Evolutionary conservation across 2,113 vertebrate species (phyloP).

Genomic region (Sialia sialis): DNA sequence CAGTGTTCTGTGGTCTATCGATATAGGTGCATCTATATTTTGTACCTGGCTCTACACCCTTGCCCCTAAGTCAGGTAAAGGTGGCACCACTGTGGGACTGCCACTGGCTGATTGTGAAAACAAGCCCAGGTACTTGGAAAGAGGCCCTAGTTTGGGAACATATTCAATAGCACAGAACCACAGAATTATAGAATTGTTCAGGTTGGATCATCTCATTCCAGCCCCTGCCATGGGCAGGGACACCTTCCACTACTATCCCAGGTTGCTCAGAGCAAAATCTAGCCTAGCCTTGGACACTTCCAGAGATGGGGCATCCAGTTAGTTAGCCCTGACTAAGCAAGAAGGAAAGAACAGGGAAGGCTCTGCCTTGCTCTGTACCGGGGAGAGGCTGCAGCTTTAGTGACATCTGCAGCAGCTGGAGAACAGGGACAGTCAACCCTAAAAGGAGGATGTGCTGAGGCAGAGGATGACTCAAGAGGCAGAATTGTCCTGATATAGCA

Average conservation of each 20-base stretch:
- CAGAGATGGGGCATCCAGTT: neutral
- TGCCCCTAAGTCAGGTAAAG: neutral
- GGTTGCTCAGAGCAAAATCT: accelerated
- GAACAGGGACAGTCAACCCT: neutral
- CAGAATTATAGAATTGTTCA: accelerated
- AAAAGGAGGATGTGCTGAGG: neutral
- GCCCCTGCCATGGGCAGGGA: neutral
- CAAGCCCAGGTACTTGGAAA: neutral
- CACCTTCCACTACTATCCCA: neutral
- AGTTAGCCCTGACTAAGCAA: neutral
- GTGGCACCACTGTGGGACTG: neutral
- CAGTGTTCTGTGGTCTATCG: neutral
- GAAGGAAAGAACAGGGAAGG: neutral
- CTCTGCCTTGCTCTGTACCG: neutral
- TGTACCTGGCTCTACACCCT: neutral
- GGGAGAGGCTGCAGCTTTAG: accelerated
- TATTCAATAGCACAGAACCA: neutral
- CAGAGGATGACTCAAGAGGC: neutral
- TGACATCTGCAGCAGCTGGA: neutral
- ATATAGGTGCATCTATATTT: neutral
- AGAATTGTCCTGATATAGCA: neutral
- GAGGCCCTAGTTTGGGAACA: neutral
- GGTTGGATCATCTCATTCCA: neutral
- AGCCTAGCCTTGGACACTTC: neutral
- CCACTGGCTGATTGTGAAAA: neutral